A percentile compares a stretch with the other conserved stretches of the same genome.
phyloP scores from a whole-genome alignment of 1,140 invertebrate genomes.

The Procambarus clarkii region DNA sequence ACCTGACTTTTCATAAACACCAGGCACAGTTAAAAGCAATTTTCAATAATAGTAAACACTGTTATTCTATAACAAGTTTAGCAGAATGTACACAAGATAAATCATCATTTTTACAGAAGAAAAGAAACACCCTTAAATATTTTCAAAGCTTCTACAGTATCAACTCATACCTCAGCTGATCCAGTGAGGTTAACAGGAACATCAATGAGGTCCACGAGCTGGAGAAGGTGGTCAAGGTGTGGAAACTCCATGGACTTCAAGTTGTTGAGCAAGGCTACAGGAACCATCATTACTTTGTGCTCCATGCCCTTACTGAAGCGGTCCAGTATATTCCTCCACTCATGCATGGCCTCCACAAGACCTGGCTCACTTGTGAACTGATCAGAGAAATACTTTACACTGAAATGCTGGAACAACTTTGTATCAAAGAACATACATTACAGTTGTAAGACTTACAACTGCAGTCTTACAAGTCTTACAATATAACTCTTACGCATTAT shows the following conservation, averaged over 20 bases:
- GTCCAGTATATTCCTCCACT: constrained; percentile 82
- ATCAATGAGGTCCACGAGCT: constrained; percentile 84
- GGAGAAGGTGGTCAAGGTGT: constrained; percentile 78
- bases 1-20: too few species aligned
- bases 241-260: constrained; percentile 74
- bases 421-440: too few species aligned
- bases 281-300: constrained; percentile 81
- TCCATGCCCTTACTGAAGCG: constrained; percentile 43
- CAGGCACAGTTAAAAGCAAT: too few species aligned
- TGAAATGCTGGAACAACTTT: too few species aligned
- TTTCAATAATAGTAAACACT: too few species aligned
- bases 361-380: constrained; percentile 74
- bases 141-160: neutral
- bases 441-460: too few species aligned
- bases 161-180: constrained; percentile 76
- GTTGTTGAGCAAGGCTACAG: constrained; percentile 77
- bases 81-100: too few species aligned
- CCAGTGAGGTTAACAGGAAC: constrained; percentile 80
- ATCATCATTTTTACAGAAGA: neutral
- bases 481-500: too few species aligned
- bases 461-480: too few species aligned
- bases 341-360: constrained; percentile 77
- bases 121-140: neutral
- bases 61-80: too few species aligned
- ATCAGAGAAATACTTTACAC: neutral